phyloP scores from a whole-genome alignment of 2,113 vertebrate genomes.

The Thermophis baileyi region DNA sequence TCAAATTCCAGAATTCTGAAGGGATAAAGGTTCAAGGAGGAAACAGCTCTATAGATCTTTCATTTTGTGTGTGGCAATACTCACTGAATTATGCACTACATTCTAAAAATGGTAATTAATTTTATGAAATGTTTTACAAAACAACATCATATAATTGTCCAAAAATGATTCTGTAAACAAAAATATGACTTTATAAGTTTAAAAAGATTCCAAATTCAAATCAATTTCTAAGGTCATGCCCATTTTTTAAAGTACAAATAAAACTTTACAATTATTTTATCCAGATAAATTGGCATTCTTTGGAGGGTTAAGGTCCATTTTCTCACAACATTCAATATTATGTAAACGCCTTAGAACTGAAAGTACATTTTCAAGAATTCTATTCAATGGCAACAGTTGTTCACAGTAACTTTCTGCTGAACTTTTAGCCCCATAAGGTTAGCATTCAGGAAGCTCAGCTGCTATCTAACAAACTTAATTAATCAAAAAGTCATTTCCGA shows the following conservation, averaged over 20 bases:
- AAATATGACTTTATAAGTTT: not conserved
- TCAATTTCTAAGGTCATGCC: constrained; percentile 31
- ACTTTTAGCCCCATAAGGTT: constrained; percentile 85
- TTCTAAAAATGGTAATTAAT: not conserved
- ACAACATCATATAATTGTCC: not conserved
- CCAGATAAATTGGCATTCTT: constrained; percentile 37
- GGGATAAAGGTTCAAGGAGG: not conserved
- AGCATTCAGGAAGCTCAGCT: constrained; percentile 92
- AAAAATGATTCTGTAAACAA: not conserved
- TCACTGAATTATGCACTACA: not conserved
- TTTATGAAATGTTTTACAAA: not conserved
- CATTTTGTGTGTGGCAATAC: not conserved
- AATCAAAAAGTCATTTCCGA: constrained; percentile 95
- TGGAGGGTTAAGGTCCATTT: constrained; percentile 52
- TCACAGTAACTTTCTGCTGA: constrained; percentile 75
- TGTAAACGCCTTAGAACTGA: constrained; percentile 63
- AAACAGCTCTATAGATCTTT: not conserved
- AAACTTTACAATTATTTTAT: constrained; percentile 40
- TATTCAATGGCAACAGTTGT: constrained; percentile 77
- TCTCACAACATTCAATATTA: constrained; percentile 61
- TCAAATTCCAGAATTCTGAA: not conserved
- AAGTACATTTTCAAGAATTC: constrained; percentile 62
- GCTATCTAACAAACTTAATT: constrained; percentile 94
- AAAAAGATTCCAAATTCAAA: not conserved
- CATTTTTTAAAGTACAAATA: constrained; percentile 32